Percentiles rank a stretch among this genome's conserved stretches.
phyloP scores from a whole-genome alignment of 1,140 invertebrate species.

The Hormaphis cornu region DNA sequence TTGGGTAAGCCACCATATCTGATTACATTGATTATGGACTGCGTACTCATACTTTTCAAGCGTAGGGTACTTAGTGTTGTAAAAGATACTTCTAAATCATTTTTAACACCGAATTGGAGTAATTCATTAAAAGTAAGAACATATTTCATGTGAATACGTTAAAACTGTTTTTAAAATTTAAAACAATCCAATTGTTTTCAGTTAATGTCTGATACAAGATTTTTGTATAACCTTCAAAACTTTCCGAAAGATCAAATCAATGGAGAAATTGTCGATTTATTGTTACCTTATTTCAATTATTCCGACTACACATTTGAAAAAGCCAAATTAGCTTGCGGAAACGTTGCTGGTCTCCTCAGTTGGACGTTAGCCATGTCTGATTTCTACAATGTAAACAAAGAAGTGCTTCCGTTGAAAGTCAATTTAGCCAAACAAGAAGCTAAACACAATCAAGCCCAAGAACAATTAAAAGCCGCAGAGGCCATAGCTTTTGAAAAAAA shows the following conservation, averaged over 20 bases:
- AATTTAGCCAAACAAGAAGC: constrained; percentile 48
- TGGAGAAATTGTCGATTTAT: constrained; percentile 65
- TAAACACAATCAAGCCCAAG: constrained; percentile 53
- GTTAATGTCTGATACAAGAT: constrained; percentile 78
- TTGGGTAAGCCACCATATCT: constrained; percentile 87
- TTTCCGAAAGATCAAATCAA: constrained; percentile 90
- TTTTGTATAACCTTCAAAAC: constrained; percentile 70
- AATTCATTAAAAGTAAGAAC: constrained; percentile 77
- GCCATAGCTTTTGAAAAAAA: constrained; percentile 69
- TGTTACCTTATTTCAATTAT: constrained; percentile 71
- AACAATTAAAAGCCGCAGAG: constrained; percentile 68
- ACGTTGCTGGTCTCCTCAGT: constrained; percentile 80
- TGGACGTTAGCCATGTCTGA: constrained; percentile 90
- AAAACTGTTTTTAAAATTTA: background rate
- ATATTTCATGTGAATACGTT: background rate
- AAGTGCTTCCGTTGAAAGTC: constrained; percentile 73
- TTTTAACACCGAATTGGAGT: constrained; percentile 87
- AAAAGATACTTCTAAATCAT: constrained; percentile 68
- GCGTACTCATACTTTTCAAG: constrained; percentile 86
- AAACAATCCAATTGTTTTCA: constrained; percentile 2
- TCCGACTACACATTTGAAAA: constrained; percentile 78
- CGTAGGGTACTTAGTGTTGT: constrained; percentile 69
- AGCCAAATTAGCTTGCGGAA: constrained; percentile 81
- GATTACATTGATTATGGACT: constrained; percentile 97
- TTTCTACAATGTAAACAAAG: constrained; percentile 79